phyloP scores from a whole-genome alignment of 2,113 vertebrate species.

The Helogale parvula region DNA sequence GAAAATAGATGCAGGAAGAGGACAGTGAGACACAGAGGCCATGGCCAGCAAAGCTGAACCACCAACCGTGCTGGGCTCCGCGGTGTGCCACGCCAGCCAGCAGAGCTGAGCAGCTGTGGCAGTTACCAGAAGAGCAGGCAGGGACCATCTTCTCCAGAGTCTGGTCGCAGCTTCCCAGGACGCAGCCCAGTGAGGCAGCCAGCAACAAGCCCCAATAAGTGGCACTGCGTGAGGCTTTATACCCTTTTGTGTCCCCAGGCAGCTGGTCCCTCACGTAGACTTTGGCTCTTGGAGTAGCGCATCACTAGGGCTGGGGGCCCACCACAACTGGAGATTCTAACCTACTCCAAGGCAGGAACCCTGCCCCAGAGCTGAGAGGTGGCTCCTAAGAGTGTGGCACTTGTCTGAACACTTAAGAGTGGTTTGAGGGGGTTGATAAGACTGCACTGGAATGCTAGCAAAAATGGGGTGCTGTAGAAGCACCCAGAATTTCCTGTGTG shows the following conservation, averaged over 20 bases:
- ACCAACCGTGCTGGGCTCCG: too few relatives aligned
- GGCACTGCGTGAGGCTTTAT: not conserved
- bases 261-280: not conserved
- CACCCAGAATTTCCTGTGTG: not conserved
- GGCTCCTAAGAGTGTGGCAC: too few relatives aligned
- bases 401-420: not conserved
- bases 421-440: not conserved
- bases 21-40: not conserved
- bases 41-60: not conserved
- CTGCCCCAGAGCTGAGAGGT: not conserved
- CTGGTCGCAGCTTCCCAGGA: not conserved
- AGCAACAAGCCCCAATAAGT: rapidly evolving
- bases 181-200: not conserved
- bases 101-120: not conserved
- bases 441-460: not conserved
- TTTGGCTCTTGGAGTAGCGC: not conserved
- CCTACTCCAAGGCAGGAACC: not conserved
- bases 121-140: not conserved
- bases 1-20: not conserved
- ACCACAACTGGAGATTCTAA: not conserved
- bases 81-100: rapidly evolving
- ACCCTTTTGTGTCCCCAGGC: not conserved
- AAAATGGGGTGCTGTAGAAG: not conserved
- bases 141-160: not conserved
- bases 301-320: not conserved